Percentiles rank a stretch among this genome's conserved stretches.
Conservation (phyloP, 1,140 invertebrate species). For the Oedothorax gibbosus region DNA sequence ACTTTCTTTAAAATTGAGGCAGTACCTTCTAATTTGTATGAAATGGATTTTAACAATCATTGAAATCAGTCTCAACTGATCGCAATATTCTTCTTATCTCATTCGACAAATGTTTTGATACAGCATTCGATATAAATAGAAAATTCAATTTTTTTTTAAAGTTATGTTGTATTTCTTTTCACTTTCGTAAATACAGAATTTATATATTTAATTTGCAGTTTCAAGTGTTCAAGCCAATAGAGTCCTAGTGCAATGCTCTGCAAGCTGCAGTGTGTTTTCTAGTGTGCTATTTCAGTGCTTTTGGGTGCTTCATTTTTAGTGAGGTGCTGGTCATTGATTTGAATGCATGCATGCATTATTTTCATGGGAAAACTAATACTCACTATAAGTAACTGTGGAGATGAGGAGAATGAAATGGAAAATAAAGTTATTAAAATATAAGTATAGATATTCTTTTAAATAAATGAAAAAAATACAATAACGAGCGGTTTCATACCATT, state of each 20-base stretch:
- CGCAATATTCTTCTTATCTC: no score
- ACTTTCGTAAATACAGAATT: no score
- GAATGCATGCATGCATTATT: slow-evolving; percentile 36
- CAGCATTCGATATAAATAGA: no score
- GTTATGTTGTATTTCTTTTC: no score
- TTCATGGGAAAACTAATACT: slow-evolving; percentile 47
- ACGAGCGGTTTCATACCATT: background rate
- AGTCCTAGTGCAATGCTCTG: slow-evolving; percentile 14
- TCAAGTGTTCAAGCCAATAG: background rate
- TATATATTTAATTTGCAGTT: no score
- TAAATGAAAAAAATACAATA: background rate
- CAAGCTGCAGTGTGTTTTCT: slow-evolving; percentile 7
- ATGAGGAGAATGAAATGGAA: slow-evolving; percentile 66
- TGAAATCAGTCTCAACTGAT: no score
- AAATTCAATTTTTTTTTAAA: no score
- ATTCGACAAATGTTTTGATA: no score
- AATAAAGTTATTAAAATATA: slow-evolving; percentile 62
- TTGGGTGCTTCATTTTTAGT: slow-evolving; percentile 8
- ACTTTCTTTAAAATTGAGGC: no score
- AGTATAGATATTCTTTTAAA: background rate
- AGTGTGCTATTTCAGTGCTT: slow-evolving; percentile 10
- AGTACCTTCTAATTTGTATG: no score
- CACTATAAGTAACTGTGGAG: slow-evolving; percentile 55
- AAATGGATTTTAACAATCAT: no score
- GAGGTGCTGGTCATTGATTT: background rate